Conservation (phyloP, 2,797 vertebrate genomes). For the Crocodylus rhombifer region DNA sequence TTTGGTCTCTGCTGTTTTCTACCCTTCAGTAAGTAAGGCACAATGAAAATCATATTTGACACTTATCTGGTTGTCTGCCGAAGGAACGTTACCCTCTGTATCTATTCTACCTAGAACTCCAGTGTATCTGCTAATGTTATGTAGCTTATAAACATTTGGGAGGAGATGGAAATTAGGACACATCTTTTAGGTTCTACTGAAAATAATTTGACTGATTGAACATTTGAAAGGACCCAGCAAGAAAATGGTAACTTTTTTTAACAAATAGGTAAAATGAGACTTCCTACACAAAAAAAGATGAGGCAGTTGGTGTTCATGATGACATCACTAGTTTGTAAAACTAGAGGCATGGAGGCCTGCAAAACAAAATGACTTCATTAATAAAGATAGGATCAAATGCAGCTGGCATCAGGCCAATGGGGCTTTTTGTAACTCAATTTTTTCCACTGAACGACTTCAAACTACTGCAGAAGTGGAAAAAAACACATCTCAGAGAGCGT, state of each 20-base stretch:
- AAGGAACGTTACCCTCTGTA: slow-evolving; percentile 55
- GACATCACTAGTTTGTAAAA: slow-evolving; percentile 14
- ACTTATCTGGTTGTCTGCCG: slow-evolving; percentile 18
- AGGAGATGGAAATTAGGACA: slow-evolving; percentile 54
- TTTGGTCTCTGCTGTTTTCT: neutral
- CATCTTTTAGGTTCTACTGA: slow-evolving; percentile 40
- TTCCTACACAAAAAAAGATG: rapidly evolving
- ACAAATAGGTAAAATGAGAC: neutral
- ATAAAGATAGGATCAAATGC: slow-evolving; percentile 25
- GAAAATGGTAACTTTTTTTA: slow-evolving; percentile 33
- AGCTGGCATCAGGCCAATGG: neutral
- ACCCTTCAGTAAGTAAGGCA: neutral
- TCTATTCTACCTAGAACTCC: neutral
- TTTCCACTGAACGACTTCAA: slow-evolving; percentile 63
- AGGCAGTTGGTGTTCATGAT: neutral
- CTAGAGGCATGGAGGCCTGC: neutral
- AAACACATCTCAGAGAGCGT: slow-evolving; percentile 64
- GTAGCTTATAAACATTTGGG: neutral
- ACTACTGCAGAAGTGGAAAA: slow-evolving; percentile 62
- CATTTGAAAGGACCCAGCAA: slow-evolving; percentile 45
- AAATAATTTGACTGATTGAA: slow-evolving; percentile 45
- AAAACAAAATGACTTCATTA: slow-evolving; percentile 9
- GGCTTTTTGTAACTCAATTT: neutral
- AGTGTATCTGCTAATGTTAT: neutral
- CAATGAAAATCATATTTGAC: neutral